Base-by-base conservation (phyloP, 2,797 vertebrate species). In the Hemibagrus guttatus region DNA sequence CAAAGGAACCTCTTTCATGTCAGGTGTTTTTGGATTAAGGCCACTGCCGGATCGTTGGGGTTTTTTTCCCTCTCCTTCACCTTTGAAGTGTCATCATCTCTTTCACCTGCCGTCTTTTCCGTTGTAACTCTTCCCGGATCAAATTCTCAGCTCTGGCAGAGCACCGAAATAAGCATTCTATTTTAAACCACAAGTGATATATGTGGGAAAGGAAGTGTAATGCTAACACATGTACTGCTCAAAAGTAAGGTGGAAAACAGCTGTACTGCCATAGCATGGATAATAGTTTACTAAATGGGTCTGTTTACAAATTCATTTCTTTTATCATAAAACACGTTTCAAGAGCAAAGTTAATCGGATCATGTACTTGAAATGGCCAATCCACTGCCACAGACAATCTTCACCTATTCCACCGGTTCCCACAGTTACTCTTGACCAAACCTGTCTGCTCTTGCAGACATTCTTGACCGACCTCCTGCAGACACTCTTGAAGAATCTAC, bases 11-110 rank as follows among this genome's bases (percentile, higher is more conserved):
- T 90, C 91, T 92, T 94, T 95, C 92, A 95, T 95, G 87, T 84
- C 95, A 95, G 94, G 94, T 95, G 94, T 93, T 90, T 93, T 92
- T 94, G 93, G 93, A 95, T 95, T 95, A 94, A 95, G 93, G 94
- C 93, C 92, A 94, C 93, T 93, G 93, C 92, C 89, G 92, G 92
- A 93, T 88, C 46, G 42, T 31, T 89, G 35, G 35, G 87, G 91
- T 92, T 91, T 93, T 91, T 92, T 93, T 91, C 81, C 14, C 76
- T 75, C 81, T 84, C 31, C 54, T 46, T 90, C 79, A 88, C 89
- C 85, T 91, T 91, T 91, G 90, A 91, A 88, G 89, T 84, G 72
- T 88, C 88, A 87, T 85, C 88, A 58, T 78, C 58, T 83, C 59
- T 71, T 85, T 89, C 86, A 83, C 85, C 88, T 89, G 63, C 80